Evolutionary conservation across 2,113 vertebrate species (phyloP).

Genomic region (Cynoglossus semilaevis): DNA sequence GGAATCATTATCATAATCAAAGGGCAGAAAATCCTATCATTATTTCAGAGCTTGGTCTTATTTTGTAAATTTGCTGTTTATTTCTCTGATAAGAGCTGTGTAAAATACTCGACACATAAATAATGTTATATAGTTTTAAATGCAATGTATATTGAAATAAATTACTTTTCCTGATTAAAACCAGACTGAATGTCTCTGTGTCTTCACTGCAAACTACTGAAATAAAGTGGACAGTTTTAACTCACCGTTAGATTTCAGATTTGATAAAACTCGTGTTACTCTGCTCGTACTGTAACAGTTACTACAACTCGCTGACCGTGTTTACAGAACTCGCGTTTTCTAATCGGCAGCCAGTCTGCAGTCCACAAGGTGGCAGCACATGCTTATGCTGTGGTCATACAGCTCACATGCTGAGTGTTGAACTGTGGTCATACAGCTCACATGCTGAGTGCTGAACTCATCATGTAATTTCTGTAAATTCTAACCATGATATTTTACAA

Average conservation of each 20-base stretch:
- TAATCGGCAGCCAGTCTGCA: background rate
- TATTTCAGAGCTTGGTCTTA: slow-evolving; percentile 89
- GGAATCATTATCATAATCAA: slow-evolving; percentile 76
- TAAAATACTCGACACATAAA: slow-evolving; percentile 82
- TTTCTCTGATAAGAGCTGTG: slow-evolving; percentile 83
- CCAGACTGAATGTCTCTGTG: slow-evolving; percentile 2
- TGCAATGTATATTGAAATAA: slow-evolving; percentile 83
- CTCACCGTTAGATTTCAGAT: too few species aligned
- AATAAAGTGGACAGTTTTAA: too few species aligned
- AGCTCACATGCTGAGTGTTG: background rate
- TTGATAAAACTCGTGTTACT: too few species aligned
- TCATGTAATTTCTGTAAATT: too few species aligned
- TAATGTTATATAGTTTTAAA: slow-evolving; percentile 81
- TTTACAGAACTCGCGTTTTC: too few species aligned
- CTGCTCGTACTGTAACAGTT: too few species aligned
- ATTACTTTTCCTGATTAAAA: slow-evolving; percentile 72
- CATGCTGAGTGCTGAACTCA: too few species aligned
- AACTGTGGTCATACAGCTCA: background rate
- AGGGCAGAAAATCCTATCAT: slow-evolving; percentile 75
- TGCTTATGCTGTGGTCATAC: background rate
- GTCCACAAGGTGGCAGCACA: slow-evolving; percentile 56
- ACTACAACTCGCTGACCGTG: too few species aligned
- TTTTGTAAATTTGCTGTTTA: slow-evolving; percentile 88
- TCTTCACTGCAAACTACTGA: background rate
- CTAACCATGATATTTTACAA: too few species aligned